Evolutionary conservation across 2,113 vertebrate species (phyloP).

Genomic region (Genyomyrus donnyi): DNA sequence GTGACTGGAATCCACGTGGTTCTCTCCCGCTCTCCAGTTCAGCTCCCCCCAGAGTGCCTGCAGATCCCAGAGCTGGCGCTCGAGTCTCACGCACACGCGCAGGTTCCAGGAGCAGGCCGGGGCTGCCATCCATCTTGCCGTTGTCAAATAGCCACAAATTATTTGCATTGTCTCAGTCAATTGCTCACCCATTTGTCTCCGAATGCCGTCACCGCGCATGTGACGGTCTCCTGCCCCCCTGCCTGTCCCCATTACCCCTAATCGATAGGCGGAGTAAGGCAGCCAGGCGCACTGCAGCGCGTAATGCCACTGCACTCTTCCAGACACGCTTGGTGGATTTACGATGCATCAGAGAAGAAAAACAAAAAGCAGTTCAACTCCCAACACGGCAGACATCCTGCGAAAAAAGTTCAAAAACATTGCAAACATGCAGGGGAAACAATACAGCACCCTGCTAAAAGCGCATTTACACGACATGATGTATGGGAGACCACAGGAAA

Average conservation of each 20-base stretch:
- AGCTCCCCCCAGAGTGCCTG: background rate
- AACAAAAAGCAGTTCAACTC: slow-evolving; percentile 28
- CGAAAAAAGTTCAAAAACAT: slow-evolving; percentile 6
- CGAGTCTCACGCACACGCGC: background rate
- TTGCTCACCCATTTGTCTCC: slow-evolving; percentile 46
- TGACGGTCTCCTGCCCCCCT: slow-evolving; percentile 11
- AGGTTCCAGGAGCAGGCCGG: background rate
- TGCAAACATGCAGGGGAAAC: background rate
- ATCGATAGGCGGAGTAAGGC: slow-evolving; percentile 36
- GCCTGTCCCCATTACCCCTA: slow-evolving; percentile 39
- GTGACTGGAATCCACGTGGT: background rate
- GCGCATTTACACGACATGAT: background rate
- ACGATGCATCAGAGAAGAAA: slow-evolving; percentile 16
- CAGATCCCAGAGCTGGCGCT: background rate
- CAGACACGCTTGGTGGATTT: slow-evolving; percentile 22
- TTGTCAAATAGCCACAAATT: slow-evolving; percentile 51
- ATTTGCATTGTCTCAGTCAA: slow-evolving; percentile 57
- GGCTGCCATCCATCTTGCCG: slow-evolving; percentile 52
- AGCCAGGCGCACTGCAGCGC: background rate
- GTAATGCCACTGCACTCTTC: slow-evolving; percentile 4
- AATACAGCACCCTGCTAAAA: background rate
- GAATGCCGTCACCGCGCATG: background rate
- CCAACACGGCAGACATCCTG: background rate
- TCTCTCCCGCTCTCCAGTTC: background rate
- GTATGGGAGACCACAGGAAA: background rate